These are phyloP conservation scores for Chunga burmeisteri DNA, from an alignment of 2,113 vertebrate genomes.

Conservation along the genomic window DNA sequence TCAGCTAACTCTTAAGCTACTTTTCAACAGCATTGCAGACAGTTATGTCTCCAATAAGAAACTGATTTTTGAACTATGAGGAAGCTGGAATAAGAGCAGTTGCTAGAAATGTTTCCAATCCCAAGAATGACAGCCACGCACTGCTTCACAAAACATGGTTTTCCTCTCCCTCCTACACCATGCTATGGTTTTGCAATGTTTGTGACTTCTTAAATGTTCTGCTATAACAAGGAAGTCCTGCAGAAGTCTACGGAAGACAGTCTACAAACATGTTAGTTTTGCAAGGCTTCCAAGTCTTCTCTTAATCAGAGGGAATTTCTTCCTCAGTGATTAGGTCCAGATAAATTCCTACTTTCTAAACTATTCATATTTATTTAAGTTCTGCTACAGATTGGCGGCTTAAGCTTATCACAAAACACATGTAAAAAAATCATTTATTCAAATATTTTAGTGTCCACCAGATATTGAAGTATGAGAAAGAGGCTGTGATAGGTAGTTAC, in stretches of 20 bases:
- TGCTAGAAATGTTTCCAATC: background rate
- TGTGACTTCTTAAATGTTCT: background rate
- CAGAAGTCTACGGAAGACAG: background rate
- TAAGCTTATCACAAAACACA: background rate
- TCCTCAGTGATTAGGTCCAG: background rate
- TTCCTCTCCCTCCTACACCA: background rate
- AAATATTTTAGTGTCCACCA: background rate
- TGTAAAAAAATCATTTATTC: background rate
- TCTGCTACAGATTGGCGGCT: background rate
- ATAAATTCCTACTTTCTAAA: background rate
- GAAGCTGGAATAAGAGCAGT: background rate
- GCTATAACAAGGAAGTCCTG: background rate
- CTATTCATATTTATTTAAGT: background rate
- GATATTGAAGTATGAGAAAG: background rate
- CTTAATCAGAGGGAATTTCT: background rate
- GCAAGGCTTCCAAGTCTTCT: background rate
- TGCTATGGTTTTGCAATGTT: background rate
- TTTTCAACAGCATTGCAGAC: background rate
- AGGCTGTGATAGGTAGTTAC: background rate
- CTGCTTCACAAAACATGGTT: background rate
- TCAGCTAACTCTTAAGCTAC: background rate
- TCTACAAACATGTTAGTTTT: background rate
- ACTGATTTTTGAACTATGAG: background rate
- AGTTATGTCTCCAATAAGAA: background rate
- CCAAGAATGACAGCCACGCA: background rate